Evolutionary conservation across 2,113 vertebrate genomes (phyloP).

Genomic region (Struthidea cinerea): DNA sequence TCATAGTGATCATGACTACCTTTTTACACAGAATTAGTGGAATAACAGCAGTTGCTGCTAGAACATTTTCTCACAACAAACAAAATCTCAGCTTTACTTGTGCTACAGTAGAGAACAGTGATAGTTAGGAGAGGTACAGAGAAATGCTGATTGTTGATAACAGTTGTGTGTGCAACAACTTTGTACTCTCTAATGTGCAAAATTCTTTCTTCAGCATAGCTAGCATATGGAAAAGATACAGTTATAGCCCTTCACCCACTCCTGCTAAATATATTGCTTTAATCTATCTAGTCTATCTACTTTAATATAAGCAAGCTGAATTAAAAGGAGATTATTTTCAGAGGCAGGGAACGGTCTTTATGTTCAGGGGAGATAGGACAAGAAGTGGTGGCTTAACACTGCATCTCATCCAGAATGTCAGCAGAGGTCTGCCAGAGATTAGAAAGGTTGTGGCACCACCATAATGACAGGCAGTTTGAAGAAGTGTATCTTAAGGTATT

Average conservation of each 20-base stretch:
- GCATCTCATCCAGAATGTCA: not conserved
- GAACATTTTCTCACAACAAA: not conserved
- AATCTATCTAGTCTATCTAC: not conserved
- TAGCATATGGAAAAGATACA: not conserved
- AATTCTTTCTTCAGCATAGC: not conserved
- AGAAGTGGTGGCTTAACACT: not conserved
- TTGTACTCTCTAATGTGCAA: not conserved
- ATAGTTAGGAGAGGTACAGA: not conserved
- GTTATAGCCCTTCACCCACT: not conserved
- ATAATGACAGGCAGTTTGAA: not conserved
- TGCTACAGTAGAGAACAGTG: not conserved
- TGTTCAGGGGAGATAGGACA: not conserved
- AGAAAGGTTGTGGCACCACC: not conserved
- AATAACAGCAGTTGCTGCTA: not conserved
- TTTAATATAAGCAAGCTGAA: not conserved
- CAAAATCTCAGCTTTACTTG: not conserved
- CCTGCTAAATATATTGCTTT: not conserved
- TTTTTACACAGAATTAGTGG: not conserved
- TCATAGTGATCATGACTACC: not conserved
- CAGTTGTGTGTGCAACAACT: not conserved
- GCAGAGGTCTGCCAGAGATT: not conserved
- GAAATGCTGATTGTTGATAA: not conserved
- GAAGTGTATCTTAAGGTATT: not conserved
- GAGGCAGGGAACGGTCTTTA: not conserved
- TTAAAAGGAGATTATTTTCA: not conserved